Evolutionary conservation across 1,140 invertebrate species (phyloP).

Genomic region (Mylabris phalerata): DNA sequence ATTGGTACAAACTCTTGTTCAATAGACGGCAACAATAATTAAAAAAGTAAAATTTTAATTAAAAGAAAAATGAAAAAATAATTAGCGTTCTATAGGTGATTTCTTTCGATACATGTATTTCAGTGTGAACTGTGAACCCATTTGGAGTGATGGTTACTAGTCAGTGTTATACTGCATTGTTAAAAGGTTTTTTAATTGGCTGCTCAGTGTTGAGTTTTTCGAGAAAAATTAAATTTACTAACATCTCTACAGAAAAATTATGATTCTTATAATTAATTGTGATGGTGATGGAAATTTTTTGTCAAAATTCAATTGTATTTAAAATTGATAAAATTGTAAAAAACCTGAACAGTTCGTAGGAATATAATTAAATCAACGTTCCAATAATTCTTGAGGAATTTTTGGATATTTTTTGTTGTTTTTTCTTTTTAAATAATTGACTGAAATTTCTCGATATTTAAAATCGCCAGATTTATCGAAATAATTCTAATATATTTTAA

Average conservation of each 20-base stretch:
- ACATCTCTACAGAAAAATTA: not conserved
- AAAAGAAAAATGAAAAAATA: not conserved
- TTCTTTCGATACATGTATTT: slow-evolving; percentile 22
- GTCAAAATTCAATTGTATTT: not conserved
- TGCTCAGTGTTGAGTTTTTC: slow-evolving; percentile 20
- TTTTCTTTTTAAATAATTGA: slow-evolving; percentile 8
- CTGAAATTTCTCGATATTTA: slow-evolving; percentile 10
- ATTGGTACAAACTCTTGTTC: slow-evolving; percentile 28
- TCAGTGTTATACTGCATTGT: slow-evolving; percentile 36
- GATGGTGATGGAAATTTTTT: not conserved
- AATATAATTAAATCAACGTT: not conserved
- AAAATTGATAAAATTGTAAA: not conserved
- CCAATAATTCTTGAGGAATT: too few relatives aligned
- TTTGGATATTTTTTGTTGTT: slow-evolving; percentile 8
- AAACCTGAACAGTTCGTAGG: not conserved
- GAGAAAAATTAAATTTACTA: not conserved
- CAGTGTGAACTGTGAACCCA: slow-evolving; percentile 29
- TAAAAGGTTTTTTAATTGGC: slow-evolving; percentile 26
- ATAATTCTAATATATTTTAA: slow-evolving; percentile 6
- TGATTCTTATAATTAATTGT: slow-evolving; percentile 4
- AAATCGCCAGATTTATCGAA: slow-evolving; percentile 9
- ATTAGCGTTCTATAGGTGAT: slow-evolving; percentile 16
- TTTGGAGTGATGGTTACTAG: slow-evolving; percentile 34
- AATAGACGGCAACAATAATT: slow-evolving; percentile 16
- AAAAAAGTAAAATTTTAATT: slow-evolving; percentile 13